phyloP scores from a whole-genome alignment of 1,140 invertebrate genomes.

The Brachionus koreanus region DNA sequence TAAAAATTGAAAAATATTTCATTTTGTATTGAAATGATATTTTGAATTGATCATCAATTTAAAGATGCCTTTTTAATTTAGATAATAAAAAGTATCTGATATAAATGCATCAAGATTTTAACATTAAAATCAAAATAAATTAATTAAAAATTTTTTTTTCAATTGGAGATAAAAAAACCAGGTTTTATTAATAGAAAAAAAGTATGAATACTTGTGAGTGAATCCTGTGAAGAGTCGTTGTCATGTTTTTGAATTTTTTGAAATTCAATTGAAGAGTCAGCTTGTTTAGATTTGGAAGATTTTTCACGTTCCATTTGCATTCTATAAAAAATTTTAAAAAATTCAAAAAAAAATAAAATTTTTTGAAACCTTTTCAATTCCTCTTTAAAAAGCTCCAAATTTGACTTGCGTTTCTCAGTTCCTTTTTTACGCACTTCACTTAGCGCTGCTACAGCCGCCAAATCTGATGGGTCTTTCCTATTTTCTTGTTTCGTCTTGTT shows the following conservation, averaged over 20 bases:
- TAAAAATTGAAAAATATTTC: no score
- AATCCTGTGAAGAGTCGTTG: not conserved
- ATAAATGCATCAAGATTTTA: no score
- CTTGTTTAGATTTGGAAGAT: not conserved
- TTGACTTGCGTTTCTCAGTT: slow-evolving; percentile 84
- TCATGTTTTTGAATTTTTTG: not conserved
- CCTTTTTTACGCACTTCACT: slow-evolving; percentile 68
- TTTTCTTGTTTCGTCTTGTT: not conserved
- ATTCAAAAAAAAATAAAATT: no score
- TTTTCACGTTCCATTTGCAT: slow-evolving; percentile 45
- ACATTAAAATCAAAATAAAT: no score
- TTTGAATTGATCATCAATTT: no score
- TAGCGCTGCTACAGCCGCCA: slow-evolving; percentile 2
- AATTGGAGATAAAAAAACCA: no score
- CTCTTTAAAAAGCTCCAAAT: slow-evolving; percentile 93
- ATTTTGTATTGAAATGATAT: no score
- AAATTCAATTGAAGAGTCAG: not conserved
- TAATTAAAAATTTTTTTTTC: no score
- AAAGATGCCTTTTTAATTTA: no score
- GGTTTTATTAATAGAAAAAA: no score
- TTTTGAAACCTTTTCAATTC: slow-evolving; percentile 56
- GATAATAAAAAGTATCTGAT: no score
- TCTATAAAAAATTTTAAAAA: slow-evolving; percentile 45
- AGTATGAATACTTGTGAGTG: not conserved
- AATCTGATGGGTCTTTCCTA: slow-evolving; percentile 46